These are phyloP conservation scores for Discoglossus pictus DNA, from an alignment of 2,797 vertebrate species.

Conservation along the genomic window DNA sequence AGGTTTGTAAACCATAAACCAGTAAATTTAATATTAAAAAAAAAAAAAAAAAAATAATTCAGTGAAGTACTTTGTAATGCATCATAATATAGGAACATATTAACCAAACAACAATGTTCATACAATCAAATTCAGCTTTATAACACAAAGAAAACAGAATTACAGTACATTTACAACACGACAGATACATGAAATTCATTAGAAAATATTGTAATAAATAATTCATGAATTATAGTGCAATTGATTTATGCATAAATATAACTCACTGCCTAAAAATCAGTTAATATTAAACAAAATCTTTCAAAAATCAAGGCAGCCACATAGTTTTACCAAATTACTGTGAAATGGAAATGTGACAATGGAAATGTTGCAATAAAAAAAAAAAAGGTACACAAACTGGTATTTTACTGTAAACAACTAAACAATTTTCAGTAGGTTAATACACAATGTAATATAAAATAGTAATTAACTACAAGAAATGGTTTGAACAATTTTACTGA, in stretches of 20 bases:
- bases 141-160: constrained; percentile 84
- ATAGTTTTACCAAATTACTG: constrained; percentile 82
- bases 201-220: constrained; percentile 86
- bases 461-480: constrained; percentile 86
- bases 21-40: constrained; percentile 13
- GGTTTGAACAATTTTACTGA: constrained; percentile 83
- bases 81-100: constrained; percentile 88
- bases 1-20: too few relatives aligned
- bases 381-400: constrained; percentile 66
- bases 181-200: constrained; percentile 84
- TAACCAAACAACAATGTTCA: constrained; percentile 83
- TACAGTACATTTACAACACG: constrained; percentile 90
- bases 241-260: constrained; percentile 97
- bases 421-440: constrained; percentile 78
- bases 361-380: constrained; percentile 82
- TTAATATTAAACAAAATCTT: constrained; percentile 81
- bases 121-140: constrained; percentile 84
- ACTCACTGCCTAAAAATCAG: constrained; percentile 82
- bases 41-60: constrained; percentile 44
- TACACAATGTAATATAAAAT: constrained; percentile 86
- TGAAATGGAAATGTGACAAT: constrained; percentile 66
- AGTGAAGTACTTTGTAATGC: constrained; percentile 93
- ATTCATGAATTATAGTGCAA: constrained; percentile 96
- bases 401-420: constrained; percentile 83
- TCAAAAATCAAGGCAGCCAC: constrained; percentile 82